A percentile compares a stretch with the other conserved stretches of the same genome.
Conservation (phyloP, 2,797 vertebrate species). For the Forpus xanthops region DNA sequence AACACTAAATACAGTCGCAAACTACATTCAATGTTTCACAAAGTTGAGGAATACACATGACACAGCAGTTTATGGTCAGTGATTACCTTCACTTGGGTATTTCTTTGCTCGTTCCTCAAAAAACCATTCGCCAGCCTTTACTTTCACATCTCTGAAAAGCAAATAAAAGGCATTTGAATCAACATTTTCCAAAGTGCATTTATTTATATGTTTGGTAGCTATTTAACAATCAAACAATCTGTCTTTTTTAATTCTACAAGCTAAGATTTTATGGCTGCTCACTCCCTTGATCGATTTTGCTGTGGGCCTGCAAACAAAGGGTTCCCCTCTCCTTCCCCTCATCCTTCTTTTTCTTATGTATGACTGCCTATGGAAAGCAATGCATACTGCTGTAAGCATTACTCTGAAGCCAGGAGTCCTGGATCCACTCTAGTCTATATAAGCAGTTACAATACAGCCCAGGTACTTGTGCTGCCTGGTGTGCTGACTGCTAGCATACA, state of each 20-base stretch:
- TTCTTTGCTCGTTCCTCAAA: constrained; percentile 88
- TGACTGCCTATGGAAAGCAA: not conserved
- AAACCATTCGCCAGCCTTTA: constrained; percentile 93
- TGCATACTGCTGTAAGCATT: not conserved
- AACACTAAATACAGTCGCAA: not conserved
- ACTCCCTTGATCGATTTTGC: not conserved
- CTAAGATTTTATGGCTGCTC: not conserved
- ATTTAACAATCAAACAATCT: not conserved
- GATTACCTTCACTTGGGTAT: constrained; percentile 86
- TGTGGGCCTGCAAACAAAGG: not conserved
- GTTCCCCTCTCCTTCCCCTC: not conserved
- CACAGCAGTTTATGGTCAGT: not conserved
- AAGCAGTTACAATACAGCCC: not conserved
- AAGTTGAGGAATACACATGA: not conserved
- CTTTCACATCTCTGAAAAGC: constrained; percentile 85
- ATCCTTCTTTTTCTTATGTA: not conserved
- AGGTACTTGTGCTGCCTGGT: not conserved
- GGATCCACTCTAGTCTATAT: not conserved
- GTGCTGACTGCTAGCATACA: not conserved
- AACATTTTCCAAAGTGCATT: not conserved
- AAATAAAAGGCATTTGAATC: constrained; percentile 4
- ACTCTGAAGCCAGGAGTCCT: not conserved
- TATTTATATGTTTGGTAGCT: not conserved
- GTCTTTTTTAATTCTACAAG: not conserved
- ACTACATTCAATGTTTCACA: not conserved